These are phyloP conservation scores for Cybosia mesomella DNA, from an alignment of 2,888 invertebrate genomes.

Conservation along the genomic window DNA sequence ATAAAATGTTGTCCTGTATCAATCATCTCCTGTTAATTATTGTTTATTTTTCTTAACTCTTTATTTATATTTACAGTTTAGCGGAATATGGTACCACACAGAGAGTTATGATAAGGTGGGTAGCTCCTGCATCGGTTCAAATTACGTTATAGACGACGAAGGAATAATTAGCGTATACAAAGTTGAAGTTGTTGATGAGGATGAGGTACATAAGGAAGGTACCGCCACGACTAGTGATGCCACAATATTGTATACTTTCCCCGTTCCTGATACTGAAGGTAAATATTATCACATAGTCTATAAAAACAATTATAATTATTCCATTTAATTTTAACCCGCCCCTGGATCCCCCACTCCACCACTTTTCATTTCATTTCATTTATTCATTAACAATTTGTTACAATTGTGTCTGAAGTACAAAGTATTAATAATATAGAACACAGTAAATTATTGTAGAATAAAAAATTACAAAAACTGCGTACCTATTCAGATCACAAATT, in stretches of 20 bases:
- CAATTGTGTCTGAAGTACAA: no score
- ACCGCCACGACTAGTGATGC: conserved; percentile 67
- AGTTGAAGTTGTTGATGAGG: conserved; percentile 71
- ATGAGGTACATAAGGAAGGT: conserved; percentile 63
- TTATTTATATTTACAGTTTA: conserved; percentile 62
- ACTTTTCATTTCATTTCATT: no score
- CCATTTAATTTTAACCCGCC: no score
- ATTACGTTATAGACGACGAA: conserved; percentile 58
- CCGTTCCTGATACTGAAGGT: conserved; percentile 61
- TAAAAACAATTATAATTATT: no score
- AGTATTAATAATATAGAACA: no score
- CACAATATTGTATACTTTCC: conserved; percentile 62
- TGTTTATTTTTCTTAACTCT: background rate
- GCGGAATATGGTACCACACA: conserved; percentile 77
- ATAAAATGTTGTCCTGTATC: no score
- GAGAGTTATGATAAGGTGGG: conserved; percentile 69
- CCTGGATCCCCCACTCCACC: no score
- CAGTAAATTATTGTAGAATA: no score
- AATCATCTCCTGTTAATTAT: no score
- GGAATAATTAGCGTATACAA: conserved; percentile 64
- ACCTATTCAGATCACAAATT: no score
- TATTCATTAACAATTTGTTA: no score
- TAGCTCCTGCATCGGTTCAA: conserved; percentile 68
- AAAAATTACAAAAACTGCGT: no score
- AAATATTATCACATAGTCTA: conserved; percentile 18